phyloP scores from a whole-genome alignment of 2,113 vertebrate species.

The Podocnemis expansa region DNA sequence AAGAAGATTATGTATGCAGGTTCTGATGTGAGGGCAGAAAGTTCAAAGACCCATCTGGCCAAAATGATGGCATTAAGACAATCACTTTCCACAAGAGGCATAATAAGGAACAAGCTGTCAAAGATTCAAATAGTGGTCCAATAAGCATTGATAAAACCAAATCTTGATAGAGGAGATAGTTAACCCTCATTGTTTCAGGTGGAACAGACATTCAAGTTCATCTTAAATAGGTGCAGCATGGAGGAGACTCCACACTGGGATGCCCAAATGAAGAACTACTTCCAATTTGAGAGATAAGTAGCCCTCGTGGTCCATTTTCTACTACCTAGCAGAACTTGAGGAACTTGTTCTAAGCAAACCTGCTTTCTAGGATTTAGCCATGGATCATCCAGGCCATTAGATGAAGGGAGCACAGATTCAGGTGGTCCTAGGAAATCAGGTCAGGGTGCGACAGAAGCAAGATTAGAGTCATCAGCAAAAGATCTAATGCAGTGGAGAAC shows the following conservation, averaged over 20 bases:
- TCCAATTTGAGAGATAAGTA: background rate
- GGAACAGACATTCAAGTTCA: background rate
- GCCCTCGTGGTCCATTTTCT: background rate
- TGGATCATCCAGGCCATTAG: background rate
- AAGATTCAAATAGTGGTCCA: background rate
- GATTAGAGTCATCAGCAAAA: too few relatives aligned
- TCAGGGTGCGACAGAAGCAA: too few relatives aligned
- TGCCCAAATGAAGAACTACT: background rate
- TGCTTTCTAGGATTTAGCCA: background rate
- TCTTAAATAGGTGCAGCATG: background rate
- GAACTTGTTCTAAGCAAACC: background rate
- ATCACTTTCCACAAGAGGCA: background rate
- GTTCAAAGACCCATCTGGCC: background rate
- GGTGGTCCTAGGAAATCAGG: background rate
- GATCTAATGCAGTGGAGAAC: too few relatives aligned
- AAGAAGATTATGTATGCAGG: background rate
- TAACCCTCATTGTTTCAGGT: background rate
- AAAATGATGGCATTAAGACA: background rate
- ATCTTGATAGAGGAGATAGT: background rate
- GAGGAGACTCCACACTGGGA: background rate
- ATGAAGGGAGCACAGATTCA: background rate
- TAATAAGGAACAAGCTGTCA: background rate
- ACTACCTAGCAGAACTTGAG: background rate
- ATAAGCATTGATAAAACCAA: background rate
- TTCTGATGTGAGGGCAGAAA: background rate